phyloP scores from a whole-genome alignment of 2,888 invertebrate species.

The Eupithecia centaureata region DNA sequence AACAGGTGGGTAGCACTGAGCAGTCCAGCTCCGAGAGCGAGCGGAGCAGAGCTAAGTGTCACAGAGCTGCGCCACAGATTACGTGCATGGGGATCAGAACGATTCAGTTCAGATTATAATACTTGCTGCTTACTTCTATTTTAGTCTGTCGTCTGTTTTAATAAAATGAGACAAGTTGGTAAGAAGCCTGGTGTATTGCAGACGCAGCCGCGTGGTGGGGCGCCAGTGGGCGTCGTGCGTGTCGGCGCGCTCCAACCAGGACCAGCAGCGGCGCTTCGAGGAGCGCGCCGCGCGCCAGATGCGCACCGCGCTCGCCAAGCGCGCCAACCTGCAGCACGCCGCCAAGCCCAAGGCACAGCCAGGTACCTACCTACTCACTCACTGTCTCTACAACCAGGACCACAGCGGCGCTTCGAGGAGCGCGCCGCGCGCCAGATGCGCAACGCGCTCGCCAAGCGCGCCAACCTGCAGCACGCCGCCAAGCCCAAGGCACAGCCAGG shows the following conservation, averaged over 20 bases:
- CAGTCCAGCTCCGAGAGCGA: too few species aligned
- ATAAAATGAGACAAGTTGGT: too few species aligned
- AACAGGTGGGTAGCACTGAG: too few species aligned
- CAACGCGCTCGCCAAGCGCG: constrained; percentile 81
- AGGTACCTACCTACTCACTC: too few species aligned
- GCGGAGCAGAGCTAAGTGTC: too few species aligned
- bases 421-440: constrained; percentile 88
- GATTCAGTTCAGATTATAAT: too few species aligned
- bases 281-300: constrained; percentile 89
- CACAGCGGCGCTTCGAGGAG: constrained; percentile 94
- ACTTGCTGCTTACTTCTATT: too few species aligned
- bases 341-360: constrained; percentile 59
- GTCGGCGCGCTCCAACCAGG: constrained; percentile 93
- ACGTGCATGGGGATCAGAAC: too few species aligned
- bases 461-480: constrained; percentile 53
- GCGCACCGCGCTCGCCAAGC: constrained; percentile 84
- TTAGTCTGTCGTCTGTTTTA: too few species aligned
- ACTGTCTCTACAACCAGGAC: constrained; percentile 95
- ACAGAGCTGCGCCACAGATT: too few species aligned
- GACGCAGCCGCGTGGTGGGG: constrained; percentile 74
- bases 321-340: constrained; percentile 54
- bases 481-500: constrained; percentile 63
- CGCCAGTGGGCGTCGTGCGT: constrained; percentile 90
- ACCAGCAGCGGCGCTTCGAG: constrained; percentile 93
- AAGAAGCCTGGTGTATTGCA: constrained; percentile 29